phyloP scores from a whole-genome alignment of 2,113 vertebrate species.

The Odobenus rosmarus region DNA sequence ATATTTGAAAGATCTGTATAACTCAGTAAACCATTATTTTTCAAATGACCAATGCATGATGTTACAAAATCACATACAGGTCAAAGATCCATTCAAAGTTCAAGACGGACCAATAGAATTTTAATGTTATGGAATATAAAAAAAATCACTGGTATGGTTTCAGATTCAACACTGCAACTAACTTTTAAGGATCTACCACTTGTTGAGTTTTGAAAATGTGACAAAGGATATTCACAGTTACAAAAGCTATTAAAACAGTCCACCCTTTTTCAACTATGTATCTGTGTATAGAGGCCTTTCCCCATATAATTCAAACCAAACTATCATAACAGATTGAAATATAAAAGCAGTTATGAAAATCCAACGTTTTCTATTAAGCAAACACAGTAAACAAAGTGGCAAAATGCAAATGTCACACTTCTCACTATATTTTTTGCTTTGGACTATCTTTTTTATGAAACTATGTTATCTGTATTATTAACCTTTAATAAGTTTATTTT shows the following conservation, averaged over 20 bases:
- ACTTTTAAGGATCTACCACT: slow-evolving; percentile 26
- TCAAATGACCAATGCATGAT: neutral
- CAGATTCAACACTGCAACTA: neutral
- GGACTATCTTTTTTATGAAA: neutral
- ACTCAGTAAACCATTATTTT: slow-evolving; percentile 28
- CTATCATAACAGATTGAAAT: neutral
- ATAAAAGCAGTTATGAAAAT: neutral
- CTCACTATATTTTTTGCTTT: slow-evolving; percentile 5
- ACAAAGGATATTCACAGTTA: neutral
- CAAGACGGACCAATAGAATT: neutral
- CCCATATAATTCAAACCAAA: slow-evolving; percentile 4
- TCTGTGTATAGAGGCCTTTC: neutral
- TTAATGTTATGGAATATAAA: neutral
- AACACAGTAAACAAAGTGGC: neutral
- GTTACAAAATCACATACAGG: slow-evolving; percentile 48
- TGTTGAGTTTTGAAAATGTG: neutral
- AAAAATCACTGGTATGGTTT: neutral
- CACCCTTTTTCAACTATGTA: neutral
- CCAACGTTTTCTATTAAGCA: neutral
- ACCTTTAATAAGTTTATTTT: slow-evolving; percentile 7
- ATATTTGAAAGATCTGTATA: slow-evolving; percentile 28
- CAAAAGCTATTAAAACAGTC: neutral
- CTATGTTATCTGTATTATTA: neutral
- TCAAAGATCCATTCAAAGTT: slow-evolving; percentile 42
- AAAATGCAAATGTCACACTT: neutral